Percentiles rank a stretch among this genome's conserved stretches.
phyloP scores from a whole-genome alignment of 2,113 vertebrate genomes.

The Martes martes region DNA sequence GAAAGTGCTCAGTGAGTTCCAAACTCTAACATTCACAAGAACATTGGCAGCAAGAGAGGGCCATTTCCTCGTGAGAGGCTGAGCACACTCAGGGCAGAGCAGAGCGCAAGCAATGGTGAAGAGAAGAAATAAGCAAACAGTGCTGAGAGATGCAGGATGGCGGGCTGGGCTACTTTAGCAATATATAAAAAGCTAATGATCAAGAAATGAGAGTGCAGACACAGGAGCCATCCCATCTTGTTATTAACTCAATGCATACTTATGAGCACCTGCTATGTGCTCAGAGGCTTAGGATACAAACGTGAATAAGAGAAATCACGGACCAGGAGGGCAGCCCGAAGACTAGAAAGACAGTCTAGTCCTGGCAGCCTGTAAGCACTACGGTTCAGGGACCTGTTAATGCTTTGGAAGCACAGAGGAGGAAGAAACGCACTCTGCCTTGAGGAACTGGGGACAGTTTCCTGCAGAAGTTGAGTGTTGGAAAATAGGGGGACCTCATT shows the following conservation, averaged over 20 bases:
- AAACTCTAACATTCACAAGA: neutral
- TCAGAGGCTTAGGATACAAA: neutral
- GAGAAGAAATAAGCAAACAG: neutral
- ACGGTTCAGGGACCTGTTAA: no score
- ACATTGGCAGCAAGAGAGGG: neutral
- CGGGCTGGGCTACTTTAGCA: neutral
- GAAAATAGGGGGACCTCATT: neutral
- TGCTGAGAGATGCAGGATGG: neutral
- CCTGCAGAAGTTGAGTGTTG: neutral
- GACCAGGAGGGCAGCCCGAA: neutral
- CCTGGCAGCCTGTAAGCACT: no score
- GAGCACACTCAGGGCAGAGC: neutral
- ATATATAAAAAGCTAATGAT: neutral
- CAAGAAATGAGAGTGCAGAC: neutral
- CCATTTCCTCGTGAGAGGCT: neutral
- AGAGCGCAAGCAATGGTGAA: neutral
- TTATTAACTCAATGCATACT: neutral
- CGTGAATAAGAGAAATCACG: neutral
- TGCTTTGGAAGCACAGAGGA: neutral
- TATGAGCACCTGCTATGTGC: neutral
- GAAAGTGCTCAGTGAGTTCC: slow-evolving; percentile 1
- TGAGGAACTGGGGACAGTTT: neutral
- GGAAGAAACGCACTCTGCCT: neutral
- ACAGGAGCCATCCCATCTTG: neutral
- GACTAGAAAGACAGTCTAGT: neutral